Conservation (phyloP, 2,888 invertebrate species). For the Epirrhoe tristata region DNA sequence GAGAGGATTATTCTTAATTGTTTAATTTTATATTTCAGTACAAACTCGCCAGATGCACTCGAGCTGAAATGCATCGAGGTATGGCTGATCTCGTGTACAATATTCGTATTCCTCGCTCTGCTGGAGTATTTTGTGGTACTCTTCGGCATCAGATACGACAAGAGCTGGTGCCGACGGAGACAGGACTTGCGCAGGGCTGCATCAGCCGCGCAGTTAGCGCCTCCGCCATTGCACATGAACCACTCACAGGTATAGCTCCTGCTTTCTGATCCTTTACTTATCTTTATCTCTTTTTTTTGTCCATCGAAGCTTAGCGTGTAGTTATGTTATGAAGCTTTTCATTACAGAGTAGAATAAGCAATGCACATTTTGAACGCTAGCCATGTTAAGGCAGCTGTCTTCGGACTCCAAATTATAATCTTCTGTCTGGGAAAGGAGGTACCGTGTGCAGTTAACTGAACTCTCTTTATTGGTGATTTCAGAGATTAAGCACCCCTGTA, state of each 20-base stretch:
- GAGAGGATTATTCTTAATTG: not conserved
- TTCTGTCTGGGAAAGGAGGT: constrained; percentile 1
- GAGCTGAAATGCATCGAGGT: constrained; percentile 88
- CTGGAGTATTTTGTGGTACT: constrained; percentile 88
- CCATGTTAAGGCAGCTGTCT: not conserved
- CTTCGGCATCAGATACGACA: constrained; percentile 88
- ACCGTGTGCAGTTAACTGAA: constrained; percentile 7
- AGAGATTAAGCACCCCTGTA: constrained; percentile 79
- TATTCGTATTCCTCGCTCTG: constrained; percentile 87
- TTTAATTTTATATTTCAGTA: constrained; percentile 66
- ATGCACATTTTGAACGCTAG: constrained; percentile 15
- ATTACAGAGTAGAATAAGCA: constrained; percentile 24
- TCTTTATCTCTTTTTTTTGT: constrained; percentile 30
- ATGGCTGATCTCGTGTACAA: constrained; percentile 88
- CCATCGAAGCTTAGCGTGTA: constrained; percentile 15
- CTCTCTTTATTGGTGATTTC: constrained; percentile 48
- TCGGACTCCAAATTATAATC: constrained; percentile 1
- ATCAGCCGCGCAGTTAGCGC: constrained; percentile 74
- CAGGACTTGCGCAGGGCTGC: constrained; percentile 75
- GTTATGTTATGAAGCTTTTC: constrained; percentile 6
- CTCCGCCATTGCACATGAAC: constrained; percentile 75
- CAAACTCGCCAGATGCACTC: constrained; percentile 87
- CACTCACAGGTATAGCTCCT: constrained; percentile 70
- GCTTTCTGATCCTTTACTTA: not conserved
- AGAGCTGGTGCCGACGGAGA: constrained; percentile 85